Evolutionary conservation across 2,113 vertebrate genomes (phyloP), one percentile per base, ranked within the genome.

Genomic region (Passer domesticus): DNA sequence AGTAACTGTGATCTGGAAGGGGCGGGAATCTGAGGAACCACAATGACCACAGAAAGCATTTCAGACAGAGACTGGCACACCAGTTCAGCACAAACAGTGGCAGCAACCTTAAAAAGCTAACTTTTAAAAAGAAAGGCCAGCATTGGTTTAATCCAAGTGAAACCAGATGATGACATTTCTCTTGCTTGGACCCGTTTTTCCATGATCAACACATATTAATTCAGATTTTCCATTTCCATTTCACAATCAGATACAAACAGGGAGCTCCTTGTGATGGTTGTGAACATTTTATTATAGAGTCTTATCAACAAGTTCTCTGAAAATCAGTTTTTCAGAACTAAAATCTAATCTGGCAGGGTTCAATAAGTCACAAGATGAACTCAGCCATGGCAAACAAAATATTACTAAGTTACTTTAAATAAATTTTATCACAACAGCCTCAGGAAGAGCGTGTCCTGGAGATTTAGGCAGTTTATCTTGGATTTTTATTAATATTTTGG

Each of bases 351-450:
- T 95, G 82, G 46, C 75, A 85, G 43, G 25, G 77, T 79, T 95
- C 89, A 89, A 7, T 92, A 95, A 89, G 74, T 85, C 94, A 91
- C 74, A 91, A 91, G 78, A 92, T 69, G 74, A 95, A 92, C 84
- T 87, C 78, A 87, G 84, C 68, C 90, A 80, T 27, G 72, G 84
- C 82, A 92, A 94, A 91, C 89, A 91, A 95, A 97, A 95, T 82
- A 94, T 92, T 87, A 90, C 91, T 83, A 83, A 85, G 74, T 94
- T 95, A 87, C 81, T 97, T 95, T 85, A 95, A 90, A 97, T 96
- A 95, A 97, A 92, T 89, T 62, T 96, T 96, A 97, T 97, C 94
- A 33, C 56, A 90, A 74, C 82, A 43, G 81, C 60, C 50, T 83
- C 67, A 44, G 90, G 86, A 92, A 87, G 69, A 94, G 53, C 9